Evolutionary conservation across 2,113 vertebrate genomes (phyloP).

Genomic region (Nycticryphes semicollaris): DNA sequence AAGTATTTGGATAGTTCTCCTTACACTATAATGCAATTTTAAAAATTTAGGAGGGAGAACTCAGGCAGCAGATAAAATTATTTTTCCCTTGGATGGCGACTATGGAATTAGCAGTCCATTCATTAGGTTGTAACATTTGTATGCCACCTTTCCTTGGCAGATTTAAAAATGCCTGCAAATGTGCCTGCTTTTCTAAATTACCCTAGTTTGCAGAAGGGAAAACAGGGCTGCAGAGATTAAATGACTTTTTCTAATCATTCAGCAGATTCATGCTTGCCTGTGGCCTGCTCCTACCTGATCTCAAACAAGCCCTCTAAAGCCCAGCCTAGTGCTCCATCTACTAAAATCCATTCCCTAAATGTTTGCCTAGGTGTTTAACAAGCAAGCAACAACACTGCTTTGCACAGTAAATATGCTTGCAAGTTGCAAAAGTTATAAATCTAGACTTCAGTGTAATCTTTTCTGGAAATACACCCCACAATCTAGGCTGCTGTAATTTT

Average conservation of each 20-base stretch:
- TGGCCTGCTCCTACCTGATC: neutral
- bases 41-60: constrained; percentile 41
- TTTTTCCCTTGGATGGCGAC: neutral
- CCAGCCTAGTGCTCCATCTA: neutral
- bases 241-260: neutral
- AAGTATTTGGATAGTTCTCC: neutral
- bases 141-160: neutral
- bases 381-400: neutral
- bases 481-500: neutral
- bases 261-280: neutral
- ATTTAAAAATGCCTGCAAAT: neutral
- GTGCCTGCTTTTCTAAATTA: neutral
- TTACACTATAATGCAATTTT: constrained; percentile 24
- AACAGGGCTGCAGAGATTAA: neutral
- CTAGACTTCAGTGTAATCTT: neutral
- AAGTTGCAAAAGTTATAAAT: neutral
- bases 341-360: neutral
- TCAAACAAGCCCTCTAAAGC: neutral
- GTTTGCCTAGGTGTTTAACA: neutral
- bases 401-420: neutral
- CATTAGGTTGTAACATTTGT: neutral
- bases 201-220: neutral
- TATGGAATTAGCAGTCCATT: neutral
- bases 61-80: neutral
- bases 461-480: neutral